Evolutionary conservation across 1,140 invertebrate species (phyloP).

Genomic region (Bombus sylvicola): DNA sequence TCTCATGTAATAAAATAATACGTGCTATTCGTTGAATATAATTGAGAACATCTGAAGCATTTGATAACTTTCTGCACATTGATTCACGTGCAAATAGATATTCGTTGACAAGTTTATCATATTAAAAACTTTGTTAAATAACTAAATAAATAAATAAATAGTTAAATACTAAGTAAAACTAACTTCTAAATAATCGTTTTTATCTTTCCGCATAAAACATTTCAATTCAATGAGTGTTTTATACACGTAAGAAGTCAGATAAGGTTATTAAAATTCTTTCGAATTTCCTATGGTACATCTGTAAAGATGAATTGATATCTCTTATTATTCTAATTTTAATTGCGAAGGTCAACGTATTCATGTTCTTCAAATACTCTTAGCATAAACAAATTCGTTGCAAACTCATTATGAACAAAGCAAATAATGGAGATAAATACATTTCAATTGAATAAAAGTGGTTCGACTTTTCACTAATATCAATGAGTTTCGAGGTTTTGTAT

Average conservation of each 20-base stretch:
- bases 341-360: background rate
- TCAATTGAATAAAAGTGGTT: conserved; percentile 2
- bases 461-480: background rate
- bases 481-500: background rate
- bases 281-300: background rate
- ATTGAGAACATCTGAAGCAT: background rate
- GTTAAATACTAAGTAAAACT: background rate
- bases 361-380: background rate
- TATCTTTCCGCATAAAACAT: background rate
- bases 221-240: background rate
- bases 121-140: background rate
- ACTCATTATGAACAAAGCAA: background rate
- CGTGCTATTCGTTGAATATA: background rate
- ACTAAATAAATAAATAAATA: background rate
- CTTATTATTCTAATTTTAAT: background rate
- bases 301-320: background rate
- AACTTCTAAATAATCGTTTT: background rate
- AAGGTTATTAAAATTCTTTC: conserved; percentile 2
- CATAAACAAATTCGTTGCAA: background rate
- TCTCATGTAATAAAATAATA: conserved; percentile 15
- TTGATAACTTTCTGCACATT: background rate
- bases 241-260: background rate
- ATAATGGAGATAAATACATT: background rate
- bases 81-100: background rate
- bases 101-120: background rate